Evolutionary conservation across 2,797 vertebrate species (phyloP), one percentile per base, ranked within the genome.

Genomic region (Enteromius fasciolatus): DNA sequence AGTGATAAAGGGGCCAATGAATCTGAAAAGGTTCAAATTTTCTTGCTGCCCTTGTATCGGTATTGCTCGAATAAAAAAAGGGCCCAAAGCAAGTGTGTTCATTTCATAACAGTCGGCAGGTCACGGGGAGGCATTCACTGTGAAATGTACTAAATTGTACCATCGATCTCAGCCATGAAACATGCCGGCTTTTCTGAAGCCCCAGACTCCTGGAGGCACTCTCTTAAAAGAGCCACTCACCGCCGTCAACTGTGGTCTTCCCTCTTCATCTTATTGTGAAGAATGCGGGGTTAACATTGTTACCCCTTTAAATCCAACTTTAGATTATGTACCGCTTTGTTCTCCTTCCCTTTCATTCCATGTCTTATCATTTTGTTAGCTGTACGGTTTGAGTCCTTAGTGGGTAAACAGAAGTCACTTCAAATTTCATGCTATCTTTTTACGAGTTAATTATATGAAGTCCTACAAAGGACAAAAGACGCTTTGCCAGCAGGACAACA

Each of bases 11-110:
- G 93, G 91, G 91, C 89, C 91, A 92, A 91, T 90, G 91, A 93
- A 93, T 93, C 91, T 90, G 90, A 94, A 93, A 92, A 91, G 92
- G 94, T 94, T 92, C 92, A 93, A 91, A 93, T 94, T 93, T 93
- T 92, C 90, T 28, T 86, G 88, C 90, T 91, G 89, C 92, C 89
- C 91, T 92, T 68, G 77, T 79, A 67, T 68, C 31, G 48, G 63
- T 52, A 52, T 79, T 68, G 46, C 77, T 33, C 8, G n/a, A 68
- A 78, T 67, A 76, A 84, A 91, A 91, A 31, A 91, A 93, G 89
- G 87, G 89, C 94, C 94, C 88, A 81, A 86, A 93, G 93, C 91
- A 88, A 92, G 91, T 91, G 88, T 90, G 90, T 92, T 93, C 91
- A 92, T 93, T 94, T 92, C 91, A 92, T 93, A 94, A 92, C 88